Evolutionary conservation across 2,113 vertebrate species (phyloP).

Genomic region (Menura novaehollandiae): DNA sequence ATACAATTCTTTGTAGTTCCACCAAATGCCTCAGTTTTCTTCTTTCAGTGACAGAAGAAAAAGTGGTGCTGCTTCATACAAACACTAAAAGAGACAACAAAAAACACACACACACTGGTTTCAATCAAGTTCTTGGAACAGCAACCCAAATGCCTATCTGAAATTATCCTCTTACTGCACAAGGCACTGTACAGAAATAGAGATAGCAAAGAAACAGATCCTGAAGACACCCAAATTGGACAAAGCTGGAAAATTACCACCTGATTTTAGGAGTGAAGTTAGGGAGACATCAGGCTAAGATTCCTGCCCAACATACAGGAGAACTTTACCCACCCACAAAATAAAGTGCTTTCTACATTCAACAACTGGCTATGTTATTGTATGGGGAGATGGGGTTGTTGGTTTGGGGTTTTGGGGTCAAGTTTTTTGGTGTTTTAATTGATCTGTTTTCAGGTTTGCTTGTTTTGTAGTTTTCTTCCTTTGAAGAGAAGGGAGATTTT

Average conservation of each 20-base stretch:
- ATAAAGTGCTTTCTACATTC: not conserved
- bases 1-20: not conserved
- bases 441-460: not conserved
- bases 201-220: not conserved
- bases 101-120: accelerated
- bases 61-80: not conserved
- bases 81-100: not conserved
- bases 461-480: not conserved
- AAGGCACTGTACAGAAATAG: not conserved
- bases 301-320: not conserved
- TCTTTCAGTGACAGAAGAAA: not conserved
- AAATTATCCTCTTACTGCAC: not conserved
- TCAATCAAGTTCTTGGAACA: not conserved
- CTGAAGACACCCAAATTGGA: not conserved
- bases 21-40: not conserved
- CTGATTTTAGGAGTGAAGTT: not conserved
- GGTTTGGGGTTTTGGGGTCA: not conserved
- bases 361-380: not conserved
- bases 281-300: not conserved
- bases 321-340: not conserved
- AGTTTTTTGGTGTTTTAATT: not conserved
- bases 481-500: not conserved
- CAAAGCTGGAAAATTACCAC: not conserved
- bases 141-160: not conserved
- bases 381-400: not conserved